Conservation (phyloP, 2,888 invertebrate genomes). For the Clistopyga incitator region DNA sequence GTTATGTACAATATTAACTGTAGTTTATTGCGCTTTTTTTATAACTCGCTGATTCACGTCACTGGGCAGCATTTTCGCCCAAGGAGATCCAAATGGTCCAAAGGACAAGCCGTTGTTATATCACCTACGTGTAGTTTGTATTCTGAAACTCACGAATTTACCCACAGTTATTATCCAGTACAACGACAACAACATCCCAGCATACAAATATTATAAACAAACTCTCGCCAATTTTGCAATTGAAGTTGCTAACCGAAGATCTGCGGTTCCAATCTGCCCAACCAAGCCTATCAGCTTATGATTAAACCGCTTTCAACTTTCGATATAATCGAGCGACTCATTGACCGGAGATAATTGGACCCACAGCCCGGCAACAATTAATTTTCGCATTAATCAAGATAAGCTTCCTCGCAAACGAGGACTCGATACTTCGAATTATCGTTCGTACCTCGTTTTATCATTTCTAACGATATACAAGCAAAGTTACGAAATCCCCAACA, state of each 20-base stretch:
- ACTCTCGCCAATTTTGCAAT: background rate
- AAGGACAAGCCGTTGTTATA: background rate
- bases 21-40: slow-evolving; percentile 46
- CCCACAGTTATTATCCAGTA: too few relatives aligned
- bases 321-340: background rate
- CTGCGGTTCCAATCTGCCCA: background rate
- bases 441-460: background rate
- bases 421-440: background rate
- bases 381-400: background rate
- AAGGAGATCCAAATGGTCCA: background rate
- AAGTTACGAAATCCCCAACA: background rate
- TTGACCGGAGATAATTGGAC: background rate
- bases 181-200: background rate
- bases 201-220: background rate
- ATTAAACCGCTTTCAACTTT: background rate
- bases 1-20: background rate
- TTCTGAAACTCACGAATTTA: background rate
- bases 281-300: background rate
- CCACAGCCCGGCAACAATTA: background rate
- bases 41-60: slow-evolving; percentile 15
- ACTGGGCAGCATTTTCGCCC: slow-evolving; percentile 13
- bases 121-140: background rate
- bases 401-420: background rate
- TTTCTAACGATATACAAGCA: background rate
- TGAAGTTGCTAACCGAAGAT: background rate